Evolutionary conservation across 2,797 vertebrate species (phyloP).

Genomic region (Pipistrellus pygmaeus): DNA sequence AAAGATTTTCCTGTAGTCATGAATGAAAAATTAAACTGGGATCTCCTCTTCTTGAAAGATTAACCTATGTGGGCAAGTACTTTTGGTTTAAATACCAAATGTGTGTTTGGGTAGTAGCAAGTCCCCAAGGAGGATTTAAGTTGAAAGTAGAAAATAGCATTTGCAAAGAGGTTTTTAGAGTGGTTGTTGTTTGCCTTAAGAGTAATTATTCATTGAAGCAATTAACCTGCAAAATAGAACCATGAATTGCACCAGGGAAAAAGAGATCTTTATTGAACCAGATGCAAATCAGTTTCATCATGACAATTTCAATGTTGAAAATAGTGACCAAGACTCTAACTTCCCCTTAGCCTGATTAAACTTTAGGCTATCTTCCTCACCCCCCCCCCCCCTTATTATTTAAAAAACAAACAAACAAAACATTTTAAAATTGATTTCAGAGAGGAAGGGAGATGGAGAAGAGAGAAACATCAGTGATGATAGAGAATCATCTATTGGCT

Average conservation of each 20-base stretch:
- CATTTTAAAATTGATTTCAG: no score
- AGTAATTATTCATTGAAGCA: not conserved
- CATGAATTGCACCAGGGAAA: not conserved
- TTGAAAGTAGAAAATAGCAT: constrained; percentile 17
- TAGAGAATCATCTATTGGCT: no score
- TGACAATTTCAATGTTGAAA: not conserved
- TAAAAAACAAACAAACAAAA: no score
- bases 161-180: constrained; percentile 61
- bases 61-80: not conserved
- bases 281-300: not conserved
- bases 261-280: not conserved
- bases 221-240: constrained; percentile 50
- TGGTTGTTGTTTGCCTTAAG: constrained; percentile 36
- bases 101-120: constrained; percentile 48
- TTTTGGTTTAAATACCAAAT: constrained; percentile 44
- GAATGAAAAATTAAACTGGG: constrained; percentile 13
- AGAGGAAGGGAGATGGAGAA: no score
- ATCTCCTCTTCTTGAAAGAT: constrained; percentile 57
- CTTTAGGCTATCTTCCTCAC: not conserved
- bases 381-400: no score
- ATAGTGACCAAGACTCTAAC: not conserved
- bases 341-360: not conserved
- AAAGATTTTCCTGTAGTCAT: constrained; percentile 19
- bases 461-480: no score
- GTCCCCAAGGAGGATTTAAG: not conserved